A percentile compares a stretch with the other conserved stretches of the same genome.
phyloP scores from a whole-genome alignment of 92 coral and sea anemone genomes.

The Pocillopora grandis region DNA sequence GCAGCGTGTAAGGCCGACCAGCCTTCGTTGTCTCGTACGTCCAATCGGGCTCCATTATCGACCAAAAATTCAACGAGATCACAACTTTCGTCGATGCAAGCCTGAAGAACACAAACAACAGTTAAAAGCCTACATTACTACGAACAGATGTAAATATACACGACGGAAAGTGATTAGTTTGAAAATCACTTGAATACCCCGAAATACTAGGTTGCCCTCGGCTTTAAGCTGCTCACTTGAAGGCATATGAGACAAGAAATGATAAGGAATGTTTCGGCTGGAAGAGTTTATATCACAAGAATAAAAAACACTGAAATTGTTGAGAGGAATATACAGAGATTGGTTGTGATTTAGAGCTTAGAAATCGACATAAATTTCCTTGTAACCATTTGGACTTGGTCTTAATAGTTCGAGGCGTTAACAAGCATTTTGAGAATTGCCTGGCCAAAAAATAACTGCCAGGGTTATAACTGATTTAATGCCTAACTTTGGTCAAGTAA shows the following conservation, averaged over 20 bases:
- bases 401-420: constrained; percentile 47
- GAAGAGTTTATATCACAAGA: constrained; percentile 16
- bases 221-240: constrained; percentile 35
- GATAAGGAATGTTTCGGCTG: constrained; percentile 33
- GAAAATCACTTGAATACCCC: constrained; percentile 58
- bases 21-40: constrained; percentile 95
- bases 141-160: constrained; percentile 72
- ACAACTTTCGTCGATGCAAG: constrained; percentile 93
- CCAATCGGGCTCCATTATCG: constrained; percentile 88
- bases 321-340: constrained; percentile 18
- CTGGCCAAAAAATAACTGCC: constrained; percentile 1
- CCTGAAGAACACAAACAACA: constrained; percentile 63
- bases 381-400: constrained; percentile 58
- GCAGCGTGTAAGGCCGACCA: constrained; percentile 99
- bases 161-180: constrained; percentile 55
- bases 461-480: background rate
- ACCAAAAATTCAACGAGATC: constrained; percentile 90
- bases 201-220: constrained; percentile 33
- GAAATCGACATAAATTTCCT: constrained; percentile 59
- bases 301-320: background rate
- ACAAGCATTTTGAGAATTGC: constrained; percentile 26
- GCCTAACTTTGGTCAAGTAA: background rate
- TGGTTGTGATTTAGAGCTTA: constrained; percentile 16
- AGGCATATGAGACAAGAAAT: constrained; percentile 32
- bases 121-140: constrained; percentile 48